Evolutionary conservation across 2,888 invertebrate genomes (phyloP).

Genomic region (Drosophila neoperkinsi): DNA sequence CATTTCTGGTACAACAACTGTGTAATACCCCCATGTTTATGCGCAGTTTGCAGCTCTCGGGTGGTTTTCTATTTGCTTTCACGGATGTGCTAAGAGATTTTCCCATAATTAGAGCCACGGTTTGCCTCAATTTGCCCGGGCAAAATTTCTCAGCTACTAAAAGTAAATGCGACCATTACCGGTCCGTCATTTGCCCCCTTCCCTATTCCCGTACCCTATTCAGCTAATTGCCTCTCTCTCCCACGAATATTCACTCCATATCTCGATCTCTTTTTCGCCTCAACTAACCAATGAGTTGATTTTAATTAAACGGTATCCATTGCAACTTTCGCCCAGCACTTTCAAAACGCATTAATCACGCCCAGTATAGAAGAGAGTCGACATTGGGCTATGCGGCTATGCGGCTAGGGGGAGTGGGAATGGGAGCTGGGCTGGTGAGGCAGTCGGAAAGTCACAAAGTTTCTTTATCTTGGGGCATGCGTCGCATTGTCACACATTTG

Average conservation of each 20-base stretch:
- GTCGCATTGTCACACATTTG: conserved; percentile 79
- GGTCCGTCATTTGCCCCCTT: conserved; percentile 60
- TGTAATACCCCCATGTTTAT: conserved; percentile 5
- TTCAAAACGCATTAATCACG: conserved; percentile 71
- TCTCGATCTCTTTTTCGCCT: conserved; percentile 8
- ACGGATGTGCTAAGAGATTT: conserved; percentile 70
- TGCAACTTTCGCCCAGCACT: conserved; percentile 72
- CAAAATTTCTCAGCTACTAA: conserved; percentile 76
- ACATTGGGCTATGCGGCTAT: not conserved
- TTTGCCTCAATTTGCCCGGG: conserved; percentile 63
- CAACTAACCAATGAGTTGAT: conserved; percentile 53
- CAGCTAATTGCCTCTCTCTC: not conserved
- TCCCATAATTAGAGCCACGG: conserved; percentile 77
- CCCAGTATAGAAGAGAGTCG: conserved; percentile 30
- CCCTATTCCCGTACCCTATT: not conserved
- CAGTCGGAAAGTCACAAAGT: conserved; percentile 30
- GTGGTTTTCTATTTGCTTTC: conserved; percentile 55
- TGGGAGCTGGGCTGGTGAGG: not conserved
- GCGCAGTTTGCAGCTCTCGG: conserved; percentile 11
- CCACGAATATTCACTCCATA: not conserved
- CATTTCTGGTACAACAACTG: conserved; percentile 26
- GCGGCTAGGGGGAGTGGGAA: not conserved
- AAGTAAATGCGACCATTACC: conserved; percentile 76
- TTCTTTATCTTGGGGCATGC: conserved; percentile 70
- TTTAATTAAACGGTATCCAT: conserved; percentile 68